Base-by-base conservation (phyloP, 2,797 vertebrate genomes). In the Catharus ustulatus region DNA sequence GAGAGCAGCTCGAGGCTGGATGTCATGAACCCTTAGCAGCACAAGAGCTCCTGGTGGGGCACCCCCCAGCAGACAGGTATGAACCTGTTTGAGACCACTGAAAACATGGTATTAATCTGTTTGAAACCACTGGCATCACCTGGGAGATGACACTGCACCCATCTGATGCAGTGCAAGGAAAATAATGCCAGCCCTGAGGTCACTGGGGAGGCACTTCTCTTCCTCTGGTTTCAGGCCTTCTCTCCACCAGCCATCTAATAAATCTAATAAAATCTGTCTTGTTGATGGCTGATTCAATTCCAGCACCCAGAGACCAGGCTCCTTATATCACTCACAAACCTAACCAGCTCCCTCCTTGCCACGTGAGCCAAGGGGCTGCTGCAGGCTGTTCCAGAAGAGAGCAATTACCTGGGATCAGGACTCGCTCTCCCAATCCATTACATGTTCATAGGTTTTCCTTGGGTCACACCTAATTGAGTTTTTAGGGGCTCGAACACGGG, bases 221-320 rank as follows among this genome's bases (percentile, higher is more conserved):
- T 81, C 73, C 48, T 84, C 55, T 86, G 36, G 38, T 86, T 96
- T 91, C 55, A 67, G 94, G 87, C 62, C 48, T 79, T 78, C 45
- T 76, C 86, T 30, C 82, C 26, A 66, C 55, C 63, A 86, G 59
- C 38, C 79, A 57, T 49, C 79, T 76, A 87, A 92, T 72, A 93
- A 88, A 94, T 91, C 90, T 52, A 93, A 94, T 93, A 91, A 87
- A 78, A 86, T 88, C 89, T 79, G n/a, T 82, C 94, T 93, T 94
- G 66, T 58, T 95, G 74, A 89, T 93, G 59, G 76, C 80, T 93
- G 91, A 93, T 79, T 84, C 87, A 88, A 93, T 96, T 89, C 69
- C 32, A 57, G 89, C 52, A 69, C 45, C 79, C 84, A 78, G 76
- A 92, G 48, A 78, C 62, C 80, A 93, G 87, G 49, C 62, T 79